Percentiles rank a stretch among this genome's conserved stretches.
These are phyloP conservation scores for Tenthredo notha DNA, from an alignment of 2,888 invertebrate genomes.

Conservation along the genomic window DNA sequence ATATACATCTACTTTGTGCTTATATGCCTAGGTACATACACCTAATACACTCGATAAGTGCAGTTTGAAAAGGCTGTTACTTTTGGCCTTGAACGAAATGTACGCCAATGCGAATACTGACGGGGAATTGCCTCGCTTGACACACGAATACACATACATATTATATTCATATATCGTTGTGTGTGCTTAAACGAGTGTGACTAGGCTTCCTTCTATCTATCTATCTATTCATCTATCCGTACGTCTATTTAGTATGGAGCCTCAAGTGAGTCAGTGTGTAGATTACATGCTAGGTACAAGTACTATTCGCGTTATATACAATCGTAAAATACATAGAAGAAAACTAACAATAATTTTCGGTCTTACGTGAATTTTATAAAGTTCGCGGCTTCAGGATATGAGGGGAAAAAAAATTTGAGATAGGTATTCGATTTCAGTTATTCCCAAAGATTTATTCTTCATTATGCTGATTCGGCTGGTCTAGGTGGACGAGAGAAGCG, in stretches of 20 bases:
- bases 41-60: conserved; percentile 66
- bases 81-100: conserved; percentile 77
- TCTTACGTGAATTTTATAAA: too few species aligned
- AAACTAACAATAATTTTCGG: too few species aligned
- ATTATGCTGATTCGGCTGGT: background rate
- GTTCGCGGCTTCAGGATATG: too few species aligned
- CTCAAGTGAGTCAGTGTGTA: conserved; percentile 31
- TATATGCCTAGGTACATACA: background rate
- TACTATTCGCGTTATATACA: too few species aligned
- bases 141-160: background rate
- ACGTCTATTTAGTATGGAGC: conserved; percentile 1
- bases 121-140: conserved; percentile 31
- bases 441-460: background rate
- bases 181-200: conserved; percentile 2
- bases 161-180: background rate
- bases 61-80: conserved; percentile 76
- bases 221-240: conserved; percentile 22
- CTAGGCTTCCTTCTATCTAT: conserved; percentile 39
- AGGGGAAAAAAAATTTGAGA: too few species aligned
- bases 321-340: too few species aligned
- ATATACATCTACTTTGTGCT: background rate
- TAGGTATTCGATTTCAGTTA: background rate
- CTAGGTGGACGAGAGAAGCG: background rate
- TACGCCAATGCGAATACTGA: conserved; percentile 63
- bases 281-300: background rate